Conservation (phyloP, 1,140 invertebrate genomes). For the Aphis craccivora region DNA sequence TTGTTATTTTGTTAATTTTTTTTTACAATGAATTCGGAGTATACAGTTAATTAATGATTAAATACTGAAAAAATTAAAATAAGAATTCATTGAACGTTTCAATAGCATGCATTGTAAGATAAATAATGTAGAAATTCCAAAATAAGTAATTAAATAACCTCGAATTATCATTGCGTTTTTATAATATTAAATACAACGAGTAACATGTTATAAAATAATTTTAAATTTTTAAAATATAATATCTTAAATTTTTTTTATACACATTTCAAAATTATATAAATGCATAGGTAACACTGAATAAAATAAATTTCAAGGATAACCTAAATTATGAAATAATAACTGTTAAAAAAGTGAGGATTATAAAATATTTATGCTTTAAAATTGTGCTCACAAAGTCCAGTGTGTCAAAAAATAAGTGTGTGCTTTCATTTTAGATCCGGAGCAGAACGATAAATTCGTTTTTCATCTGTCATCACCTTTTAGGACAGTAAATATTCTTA, state of each 20-base stretch:
- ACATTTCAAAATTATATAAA: neutral
- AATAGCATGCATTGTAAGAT: neutral
- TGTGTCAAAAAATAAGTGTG: too few species aligned
- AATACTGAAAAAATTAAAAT: neutral
- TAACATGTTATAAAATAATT: neutral
- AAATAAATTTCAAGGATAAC: neutral
- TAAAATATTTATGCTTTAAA: neutral
- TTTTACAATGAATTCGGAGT: too few species aligned
- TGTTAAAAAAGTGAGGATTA: neutral
- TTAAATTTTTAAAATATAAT: neutral
- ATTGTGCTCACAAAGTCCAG: neutral
- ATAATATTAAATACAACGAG: neutral
- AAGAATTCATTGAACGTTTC: neutral
- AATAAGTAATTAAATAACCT: neutral
- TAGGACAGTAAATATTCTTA: too few species aligned
- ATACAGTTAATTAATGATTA: neutral
- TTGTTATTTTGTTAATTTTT: too few species aligned
- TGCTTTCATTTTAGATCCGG: neutral
- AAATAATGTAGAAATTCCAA: neutral
- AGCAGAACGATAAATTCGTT: too few species aligned
- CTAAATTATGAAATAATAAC: neutral
- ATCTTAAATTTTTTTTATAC: neutral
- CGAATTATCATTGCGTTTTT: neutral
- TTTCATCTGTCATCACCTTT: too few species aligned
- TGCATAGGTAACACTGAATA: neutral